phyloP scores from a whole-genome alignment of 2,113 vertebrate genomes.

The Leucoraja erinaceus region DNA sequence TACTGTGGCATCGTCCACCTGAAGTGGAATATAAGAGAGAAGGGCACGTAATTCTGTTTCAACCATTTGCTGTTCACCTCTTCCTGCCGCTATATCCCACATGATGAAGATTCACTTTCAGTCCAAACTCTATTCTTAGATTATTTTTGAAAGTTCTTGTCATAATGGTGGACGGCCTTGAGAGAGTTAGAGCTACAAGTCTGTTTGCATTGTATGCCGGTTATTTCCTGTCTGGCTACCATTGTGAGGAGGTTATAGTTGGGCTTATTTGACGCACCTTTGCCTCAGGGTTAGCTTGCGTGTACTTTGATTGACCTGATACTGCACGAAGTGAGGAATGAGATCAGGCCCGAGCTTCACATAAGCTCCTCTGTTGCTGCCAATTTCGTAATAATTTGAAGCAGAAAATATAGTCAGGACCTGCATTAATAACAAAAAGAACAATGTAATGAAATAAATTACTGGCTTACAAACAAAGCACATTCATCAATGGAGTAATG shows the following conservation, averaged over 20 bases:
- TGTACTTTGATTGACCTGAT: conserved; percentile 70
- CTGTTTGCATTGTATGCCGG: not conserved
- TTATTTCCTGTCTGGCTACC: not conserved
- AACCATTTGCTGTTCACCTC: not conserved
- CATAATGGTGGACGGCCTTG: not conserved
- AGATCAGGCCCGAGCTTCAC: conserved; percentile 77
- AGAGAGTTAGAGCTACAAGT: too few relatives aligned
- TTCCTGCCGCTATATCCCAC: not conserved
- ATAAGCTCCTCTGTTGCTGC: conserved; percentile 89
- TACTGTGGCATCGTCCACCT: not conserved
- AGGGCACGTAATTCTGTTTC: not conserved
- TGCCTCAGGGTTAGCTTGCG: conserved; percentile 75
- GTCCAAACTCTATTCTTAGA: not conserved
- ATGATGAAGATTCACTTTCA: not conserved
- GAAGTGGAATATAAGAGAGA: not conserved
- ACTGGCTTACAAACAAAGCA: not conserved
- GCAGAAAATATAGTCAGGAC: conserved; percentile 93
- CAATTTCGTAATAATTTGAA: conserved; percentile 89
- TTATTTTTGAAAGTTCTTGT: not conserved
- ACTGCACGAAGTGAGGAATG: conserved; percentile 76
- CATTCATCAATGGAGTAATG: not conserved
- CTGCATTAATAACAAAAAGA: conserved; percentile 49
- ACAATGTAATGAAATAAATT: not conserved
- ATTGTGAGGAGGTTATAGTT: not conserved
- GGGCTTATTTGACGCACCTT: conserved; percentile 58